phyloP scores from a whole-genome alignment of 2,797 vertebrate genomes.

The Melanotaenia maccullochi region DNA sequence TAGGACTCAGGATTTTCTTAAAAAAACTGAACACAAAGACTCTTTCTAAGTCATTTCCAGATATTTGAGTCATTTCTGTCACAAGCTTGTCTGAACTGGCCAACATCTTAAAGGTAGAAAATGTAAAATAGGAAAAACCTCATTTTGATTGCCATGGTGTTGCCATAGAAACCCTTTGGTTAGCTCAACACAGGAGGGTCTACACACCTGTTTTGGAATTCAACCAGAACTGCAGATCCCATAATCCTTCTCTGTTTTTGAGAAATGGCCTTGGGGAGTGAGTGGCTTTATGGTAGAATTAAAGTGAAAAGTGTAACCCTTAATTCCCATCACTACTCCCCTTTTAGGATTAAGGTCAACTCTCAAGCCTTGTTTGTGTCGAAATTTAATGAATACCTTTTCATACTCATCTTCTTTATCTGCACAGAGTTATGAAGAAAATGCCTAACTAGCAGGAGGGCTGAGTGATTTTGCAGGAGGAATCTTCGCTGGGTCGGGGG shows the following conservation, averaged over 20 bases:
- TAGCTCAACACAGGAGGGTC: slow-evolving; percentile 60
- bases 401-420: slow-evolving; percentile 44
- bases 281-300: slow-evolving; percentile 61
- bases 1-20: slow-evolving; percentile 8
- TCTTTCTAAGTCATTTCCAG: slow-evolving; percentile 43
- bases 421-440: slow-evolving; percentile 43
- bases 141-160: slow-evolving; percentile 38
- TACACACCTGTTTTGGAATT: slow-evolving; percentile 77
- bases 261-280: slow-evolving; percentile 61
- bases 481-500: slow-evolving; percentile 38
- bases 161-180: slow-evolving; percentile 62
- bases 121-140: slow-evolving; percentile 33
- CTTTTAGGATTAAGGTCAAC: slow-evolving; percentile 35
- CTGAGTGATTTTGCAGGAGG: slow-evolving; percentile 54
- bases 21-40: slow-evolving; percentile 33
- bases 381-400: slow-evolving; percentile 20
- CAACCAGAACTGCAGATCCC: slow-evolving; percentile 74
- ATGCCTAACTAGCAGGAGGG: slow-evolving; percentile 44
- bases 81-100: slow-evolving; percentile 60
- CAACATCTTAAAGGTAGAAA: slow-evolving; percentile 17
- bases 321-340: slow-evolving; percentile 54
- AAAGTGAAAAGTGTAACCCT: slow-evolving; percentile 51
- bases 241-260: slow-evolving; percentile 72
- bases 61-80: slow-evolving; percentile 54
- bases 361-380: slow-evolving; percentile 23